These are phyloP conservation scores for Athalia cordata DNA, from an alignment of 2,888 invertebrate genomes.

Conservation along the genomic window DNA sequence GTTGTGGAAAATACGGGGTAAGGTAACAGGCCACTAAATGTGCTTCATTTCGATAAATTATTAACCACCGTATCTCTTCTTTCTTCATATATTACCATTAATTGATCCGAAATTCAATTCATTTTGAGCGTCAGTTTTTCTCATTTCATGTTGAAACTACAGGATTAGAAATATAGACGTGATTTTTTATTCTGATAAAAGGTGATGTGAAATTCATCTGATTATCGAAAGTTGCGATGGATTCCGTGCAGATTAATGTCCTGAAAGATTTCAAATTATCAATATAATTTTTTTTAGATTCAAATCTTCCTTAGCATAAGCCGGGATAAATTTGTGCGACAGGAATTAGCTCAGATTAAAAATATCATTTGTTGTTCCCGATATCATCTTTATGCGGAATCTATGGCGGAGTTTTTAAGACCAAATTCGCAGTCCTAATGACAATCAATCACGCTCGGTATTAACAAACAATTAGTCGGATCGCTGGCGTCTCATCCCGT, in stretches of 20 bases:
- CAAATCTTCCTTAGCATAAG: no score
- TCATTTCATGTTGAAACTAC: background rate
- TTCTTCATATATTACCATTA: background rate
- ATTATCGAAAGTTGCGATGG: no score
- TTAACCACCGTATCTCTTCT: background rate
- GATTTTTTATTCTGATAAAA: background rate
- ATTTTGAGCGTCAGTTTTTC: background rate
- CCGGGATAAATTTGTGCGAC: no score
- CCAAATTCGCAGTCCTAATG: background rate
- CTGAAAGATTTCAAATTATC: background rate
- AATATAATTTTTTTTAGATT: no score
- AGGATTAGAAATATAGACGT: no score
- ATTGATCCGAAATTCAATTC: conserved; percentile 1
- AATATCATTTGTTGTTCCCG: background rate
- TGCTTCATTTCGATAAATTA: background rate
- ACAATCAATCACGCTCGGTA: conserved; percentile 26
- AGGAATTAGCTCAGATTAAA: background rate
- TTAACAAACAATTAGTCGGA: conserved; percentile 34
- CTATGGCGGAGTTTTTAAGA: conserved; percentile 17
- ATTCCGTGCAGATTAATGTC: no score
- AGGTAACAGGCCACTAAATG: background rate
- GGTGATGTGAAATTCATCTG: background rate
- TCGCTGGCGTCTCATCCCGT: conserved; percentile 4
- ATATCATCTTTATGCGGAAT: background rate
- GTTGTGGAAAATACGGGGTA: background rate